phyloP scores from a whole-genome alignment of 2,888 invertebrate species.

The Amblyteles armatorius region DNA sequence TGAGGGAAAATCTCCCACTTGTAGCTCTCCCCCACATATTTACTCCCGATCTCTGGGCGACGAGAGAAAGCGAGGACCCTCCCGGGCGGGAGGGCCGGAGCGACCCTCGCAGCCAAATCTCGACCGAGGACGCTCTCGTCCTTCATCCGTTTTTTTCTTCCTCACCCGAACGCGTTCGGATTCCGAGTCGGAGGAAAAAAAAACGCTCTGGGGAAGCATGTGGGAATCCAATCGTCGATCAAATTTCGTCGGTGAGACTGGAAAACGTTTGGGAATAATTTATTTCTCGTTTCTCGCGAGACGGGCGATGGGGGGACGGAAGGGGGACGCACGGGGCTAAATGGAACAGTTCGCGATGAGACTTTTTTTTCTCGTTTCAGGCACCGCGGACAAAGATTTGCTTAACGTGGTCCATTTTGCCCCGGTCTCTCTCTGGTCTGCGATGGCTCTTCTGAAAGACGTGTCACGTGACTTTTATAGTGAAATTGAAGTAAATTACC shows the following conservation, averaged over 20 bases:
- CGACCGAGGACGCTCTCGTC: constrained; percentile 74
- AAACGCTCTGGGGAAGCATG: not conserved
- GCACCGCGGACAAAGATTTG: not conserved
- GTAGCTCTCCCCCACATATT: constrained; percentile 81
- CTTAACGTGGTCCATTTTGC: not conserved
- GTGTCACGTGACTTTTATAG: no score
- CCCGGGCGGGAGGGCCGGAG: not conserved
- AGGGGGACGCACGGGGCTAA: not conserved
- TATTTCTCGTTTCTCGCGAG: not conserved
- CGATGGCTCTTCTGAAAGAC: no score
- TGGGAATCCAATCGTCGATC: not conserved
- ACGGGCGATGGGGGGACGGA: not conserved
- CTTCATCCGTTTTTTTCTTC: constrained; percentile 55
- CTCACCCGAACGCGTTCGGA: constrained; percentile 35
- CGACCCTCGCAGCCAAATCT: constrained; percentile 76
- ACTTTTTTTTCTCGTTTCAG: not conserved
- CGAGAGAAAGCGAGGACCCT: constrained; percentile 56
- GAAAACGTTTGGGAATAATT: not conserved
- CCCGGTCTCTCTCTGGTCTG: not conserved
- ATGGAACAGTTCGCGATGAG: not conserved
- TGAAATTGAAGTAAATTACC: no score
- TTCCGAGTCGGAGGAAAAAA: not conserved
- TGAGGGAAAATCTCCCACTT: constrained; percentile 82
- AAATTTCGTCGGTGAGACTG: not conserved
- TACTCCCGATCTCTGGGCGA: constrained; percentile 76